Evolutionary conservation across 1,140 invertebrate species (phyloP), one percentile per base, ranked within the genome.

Genomic region (Apis laboriosa): DNA sequence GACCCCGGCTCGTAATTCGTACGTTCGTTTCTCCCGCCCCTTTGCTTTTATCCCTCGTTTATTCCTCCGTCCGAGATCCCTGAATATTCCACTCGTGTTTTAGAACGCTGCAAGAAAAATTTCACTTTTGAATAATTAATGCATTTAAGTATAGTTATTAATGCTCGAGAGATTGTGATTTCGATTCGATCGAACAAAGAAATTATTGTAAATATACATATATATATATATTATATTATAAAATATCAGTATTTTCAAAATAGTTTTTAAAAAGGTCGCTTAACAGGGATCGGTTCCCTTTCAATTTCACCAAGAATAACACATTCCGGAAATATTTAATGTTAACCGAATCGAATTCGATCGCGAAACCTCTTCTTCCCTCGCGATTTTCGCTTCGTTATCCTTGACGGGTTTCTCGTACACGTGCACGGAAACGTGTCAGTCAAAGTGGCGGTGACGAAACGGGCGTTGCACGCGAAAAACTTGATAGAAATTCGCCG

Each of bases 1-100:
- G 82, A 80, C 70, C 82, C 55, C 55, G 80, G 61, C 82, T 68
- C 68, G 68, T 79, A 80, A 84, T 84, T 84, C 82, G 82, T 84
- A 71, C 60, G 56, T 78, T 70, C 72, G 80, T 77, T 72, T 68
- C 56, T 77, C 64, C 70, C 61, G 64, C 74, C 80, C 81, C 81
- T 83, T 83, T 83, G 56, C 71, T 78, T 19, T 58, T 78, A 72
- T 60, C 74, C 66, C 43, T 28, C 75, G 72, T 77, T 34, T 72
- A 83, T 77, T 77, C 72, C 8, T 75, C 49, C 51, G 55, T 17
- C 71, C 28, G 64, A 63, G 34, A 72, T 43, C 13, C 28, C 19
- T 34, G 61, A 21, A 74, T 53, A 24, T 53, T 53, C 74, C 56
- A 17, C 13, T 64, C 13, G 55, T 28, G 3, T 67, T 34, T 60